A percentile compares a stretch with the other conserved stretches of the same genome.
phyloP scores from a whole-genome alignment of 1,140 invertebrate genomes.

The Bathynomus jamesi region DNA sequence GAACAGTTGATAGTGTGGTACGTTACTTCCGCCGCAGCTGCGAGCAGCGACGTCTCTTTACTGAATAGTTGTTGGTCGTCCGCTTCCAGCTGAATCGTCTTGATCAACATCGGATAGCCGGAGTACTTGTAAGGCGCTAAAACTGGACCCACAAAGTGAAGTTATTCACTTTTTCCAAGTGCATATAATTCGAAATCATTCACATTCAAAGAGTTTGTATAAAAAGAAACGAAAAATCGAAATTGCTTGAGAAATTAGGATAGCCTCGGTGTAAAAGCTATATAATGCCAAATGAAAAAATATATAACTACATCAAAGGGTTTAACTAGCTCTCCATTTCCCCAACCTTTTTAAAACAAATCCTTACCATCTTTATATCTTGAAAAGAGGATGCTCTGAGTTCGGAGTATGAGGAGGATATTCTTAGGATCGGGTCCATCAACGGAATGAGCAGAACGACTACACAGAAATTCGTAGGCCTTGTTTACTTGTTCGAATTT shows the following conservation, averaged over 20 bases:
- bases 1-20: constrained; percentile 96
- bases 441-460: constrained; percentile 71
- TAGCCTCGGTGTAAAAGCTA: no score
- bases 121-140: constrained; percentile 97
- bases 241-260: no score
- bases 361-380: constrained; percentile 76
- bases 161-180: no score
- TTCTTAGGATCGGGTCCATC: constrained; percentile 93
- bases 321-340: no score
- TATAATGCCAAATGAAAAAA: no score
- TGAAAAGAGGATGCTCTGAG: constrained; percentile 93
- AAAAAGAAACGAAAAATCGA: no score
- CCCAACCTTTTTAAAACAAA: no score
- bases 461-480: constrained; percentile 98
- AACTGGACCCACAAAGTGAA: no score
- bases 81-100: constrained; percentile 89
- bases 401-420: constrained; percentile 86
- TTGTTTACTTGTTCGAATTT: constrained; percentile 89
- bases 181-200: no score
- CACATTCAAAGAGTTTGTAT: no score
- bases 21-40: constrained; percentile 85
- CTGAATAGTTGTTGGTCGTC: constrained; percentile 87
- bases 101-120: constrained; percentile 94
- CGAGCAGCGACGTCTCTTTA: constrained; percentile 73
- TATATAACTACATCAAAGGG: no score